Evolutionary conservation across 2,888 invertebrate species (phyloP), one percentile per base, ranked within the genome.

Genomic region (Allolobophora icterica): DNA sequence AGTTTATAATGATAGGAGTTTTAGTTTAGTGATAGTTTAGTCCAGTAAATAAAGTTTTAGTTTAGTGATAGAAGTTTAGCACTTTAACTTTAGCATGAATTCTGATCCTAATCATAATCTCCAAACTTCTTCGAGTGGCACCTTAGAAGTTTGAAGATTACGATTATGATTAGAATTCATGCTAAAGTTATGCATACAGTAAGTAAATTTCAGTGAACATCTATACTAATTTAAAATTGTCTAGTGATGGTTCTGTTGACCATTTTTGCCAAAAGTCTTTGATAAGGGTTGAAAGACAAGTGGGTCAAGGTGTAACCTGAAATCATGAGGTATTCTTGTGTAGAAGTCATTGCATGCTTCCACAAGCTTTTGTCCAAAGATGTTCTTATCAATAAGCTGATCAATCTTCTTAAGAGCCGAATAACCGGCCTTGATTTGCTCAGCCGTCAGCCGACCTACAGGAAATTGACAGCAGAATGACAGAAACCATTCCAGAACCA

Each of bases 311-410:
- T n/a, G n/a, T n/a, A 30, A 96, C 96, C 96, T 96, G 94, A 96
- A 96, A 92, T 94, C 94, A 93, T 96, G 96, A 34, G 96, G 96
- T 91, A 96, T 96, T 90, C 95, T 94, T 8, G 96, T 96, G 93
- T 96, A 96, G 94, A 96, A 96, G 17, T 95, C 95, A 94, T 95
- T 96, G 94, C 96, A 96, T 1, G 96, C 96, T 40, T 95, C 93
- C 0, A 93, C 93, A 90, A 95, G 93, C 13, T 94, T 94, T 33
- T 91, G 92, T 38, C 95, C 95, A 91, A 94, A 94, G 42, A 94
- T 94, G 17, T 94, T 94, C 52, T 93, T 94, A 40, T 94, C 93
- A 40, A 96, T 94, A 90, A 94, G 94, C 0, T 93, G 92, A 92
- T 96, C 96, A 58, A 96, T 96, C 91, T 94, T 94, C 93, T 95